Evolutionary conservation across 1,140 invertebrate genomes (phyloP).

Genomic region (Orussus abietinus): DNA sequence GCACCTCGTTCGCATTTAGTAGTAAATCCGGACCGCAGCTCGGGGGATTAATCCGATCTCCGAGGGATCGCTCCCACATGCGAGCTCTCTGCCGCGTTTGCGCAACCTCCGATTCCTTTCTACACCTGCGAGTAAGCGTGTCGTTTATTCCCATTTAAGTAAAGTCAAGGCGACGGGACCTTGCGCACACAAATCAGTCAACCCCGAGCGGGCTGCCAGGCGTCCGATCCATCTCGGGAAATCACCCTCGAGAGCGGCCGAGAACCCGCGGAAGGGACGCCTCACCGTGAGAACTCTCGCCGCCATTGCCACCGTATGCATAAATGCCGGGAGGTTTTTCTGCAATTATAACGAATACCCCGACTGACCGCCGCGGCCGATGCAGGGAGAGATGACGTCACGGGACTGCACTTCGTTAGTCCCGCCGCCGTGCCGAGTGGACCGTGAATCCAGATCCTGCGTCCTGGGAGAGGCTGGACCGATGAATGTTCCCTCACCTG

Average conservation of each 20-base stretch:
- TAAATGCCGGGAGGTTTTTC: conserved; percentile 11
- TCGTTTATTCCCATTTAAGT: conserved; percentile 45
- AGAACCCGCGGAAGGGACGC: no score
- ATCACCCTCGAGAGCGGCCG: conserved; percentile 28
- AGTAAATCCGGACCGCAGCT: no score
- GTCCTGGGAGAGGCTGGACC: no score
- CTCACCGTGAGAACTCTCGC: conserved; percentile 24
- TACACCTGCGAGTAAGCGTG: conserved; percentile 30
- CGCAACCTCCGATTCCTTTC: conserved; percentile 29
- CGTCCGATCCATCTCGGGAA: conserved; percentile 37
- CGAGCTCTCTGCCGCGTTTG: conserved; percentile 28
- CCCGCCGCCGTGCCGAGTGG: no score
- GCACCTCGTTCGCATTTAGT: no score
- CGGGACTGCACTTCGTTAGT: no score
- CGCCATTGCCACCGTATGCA: conserved; percentile 11
- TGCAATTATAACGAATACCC: conserved; percentile 7
- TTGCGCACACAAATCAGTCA: conserved; percentile 44
- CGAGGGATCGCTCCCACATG: conserved; percentile 24
- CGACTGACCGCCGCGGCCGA: no score
- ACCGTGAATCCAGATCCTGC: no score
- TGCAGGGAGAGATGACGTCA: no score
- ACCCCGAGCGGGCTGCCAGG: conserved; percentile 25
- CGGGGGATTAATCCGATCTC: conserved; percentile 20
- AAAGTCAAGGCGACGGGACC: conserved; percentile 38
- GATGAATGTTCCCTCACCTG: no score